phyloP scores from a whole-genome alignment of 2,113 vertebrate genomes.

The Aviceda subcristata region DNA sequence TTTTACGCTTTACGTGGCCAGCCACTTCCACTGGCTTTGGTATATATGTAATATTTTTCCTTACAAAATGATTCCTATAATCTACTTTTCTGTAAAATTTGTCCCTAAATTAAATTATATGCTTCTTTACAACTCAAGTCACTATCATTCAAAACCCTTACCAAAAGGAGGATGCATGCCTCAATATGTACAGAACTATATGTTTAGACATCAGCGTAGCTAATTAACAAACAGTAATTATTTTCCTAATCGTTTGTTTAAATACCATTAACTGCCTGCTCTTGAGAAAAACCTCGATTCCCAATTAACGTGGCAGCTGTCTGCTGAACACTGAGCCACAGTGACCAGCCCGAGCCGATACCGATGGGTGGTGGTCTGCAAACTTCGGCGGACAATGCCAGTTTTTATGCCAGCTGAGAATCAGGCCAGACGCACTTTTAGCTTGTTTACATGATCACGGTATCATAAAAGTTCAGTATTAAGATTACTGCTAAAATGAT shows the following conservation, averaged over 20 bases:
- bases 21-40: not conserved
- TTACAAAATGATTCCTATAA: not conserved
- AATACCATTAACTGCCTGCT: conserved; percentile 45
- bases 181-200: conserved; percentile 21
- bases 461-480: not conserved
- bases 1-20: not conserved
- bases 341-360: not conserved
- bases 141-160: not conserved
- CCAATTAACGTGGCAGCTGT: conserved; percentile 22
- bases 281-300: conserved; percentile 38
- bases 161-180: conserved; percentile 25
- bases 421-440: not conserved
- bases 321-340: not conserved
- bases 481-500: not conserved
- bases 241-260: conserved; percentile 60
- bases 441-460: not conserved
- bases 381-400: not conserved
- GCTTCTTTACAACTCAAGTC: conserved; percentile 26
- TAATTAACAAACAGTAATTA: conserved; percentile 41
- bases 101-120: conserved; percentile 49
- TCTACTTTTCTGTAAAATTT: conserved; percentile 38
- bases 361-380: not conserved
- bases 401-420: conserved; percentile 5
- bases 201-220: conserved; percentile 39
- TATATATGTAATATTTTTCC: not conserved